These are phyloP conservation scores for Oppia nitens DNA, from an alignment of 1,140 invertebrate genomes.

Conservation along the genomic window DNA sequence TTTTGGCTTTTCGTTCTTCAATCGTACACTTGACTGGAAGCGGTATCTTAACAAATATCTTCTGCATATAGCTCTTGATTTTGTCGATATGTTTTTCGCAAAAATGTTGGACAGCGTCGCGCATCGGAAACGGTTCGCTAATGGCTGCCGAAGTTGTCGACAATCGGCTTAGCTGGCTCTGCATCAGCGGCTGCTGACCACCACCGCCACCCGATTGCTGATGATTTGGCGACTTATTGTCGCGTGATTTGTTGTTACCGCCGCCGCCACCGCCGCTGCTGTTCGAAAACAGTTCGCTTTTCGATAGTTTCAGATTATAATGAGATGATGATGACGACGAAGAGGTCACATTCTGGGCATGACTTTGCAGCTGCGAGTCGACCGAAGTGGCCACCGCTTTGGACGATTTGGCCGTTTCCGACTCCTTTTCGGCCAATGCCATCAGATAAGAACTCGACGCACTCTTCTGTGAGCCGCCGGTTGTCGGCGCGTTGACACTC, in stretches of 20 bases:
- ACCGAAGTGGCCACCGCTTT: conserved; percentile 13
- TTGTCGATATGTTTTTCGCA: conserved; percentile 82
- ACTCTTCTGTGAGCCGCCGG: conserved; percentile 14
- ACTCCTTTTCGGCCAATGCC: conserved; percentile 13
- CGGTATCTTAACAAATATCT: conserved; percentile 62
- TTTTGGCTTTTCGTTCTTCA: conserved; percentile 65
- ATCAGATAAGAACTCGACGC: conserved; percentile 15
- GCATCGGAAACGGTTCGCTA: conserved; percentile 54
- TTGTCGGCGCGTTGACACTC: not conserved
- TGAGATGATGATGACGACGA: conserved; percentile 13
- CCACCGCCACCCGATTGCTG: not conserved
- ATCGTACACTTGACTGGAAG: conserved; percentile 75
- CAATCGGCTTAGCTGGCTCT: not conserved
- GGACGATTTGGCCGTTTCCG: not conserved
- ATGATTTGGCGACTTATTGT: not conserved
- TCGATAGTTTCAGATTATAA: conserved; percentile 13
- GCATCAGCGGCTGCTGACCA: not conserved
- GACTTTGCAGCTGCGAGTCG: conserved; percentile 11
- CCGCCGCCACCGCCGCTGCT: not conserved
- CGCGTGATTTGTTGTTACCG: not conserved
- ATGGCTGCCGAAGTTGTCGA: not conserved
- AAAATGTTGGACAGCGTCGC: conserved; percentile 79
- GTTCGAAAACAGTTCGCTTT: conserved; percentile 2
- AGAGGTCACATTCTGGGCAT: not conserved
- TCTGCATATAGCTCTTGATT: conserved; percentile 75